A percentile compares a stretch with the other conserved stretches of the same genome.
Conservation (phyloP, 2,888 invertebrate genomes). For the Glyphotaelius pellucidus region DNA sequence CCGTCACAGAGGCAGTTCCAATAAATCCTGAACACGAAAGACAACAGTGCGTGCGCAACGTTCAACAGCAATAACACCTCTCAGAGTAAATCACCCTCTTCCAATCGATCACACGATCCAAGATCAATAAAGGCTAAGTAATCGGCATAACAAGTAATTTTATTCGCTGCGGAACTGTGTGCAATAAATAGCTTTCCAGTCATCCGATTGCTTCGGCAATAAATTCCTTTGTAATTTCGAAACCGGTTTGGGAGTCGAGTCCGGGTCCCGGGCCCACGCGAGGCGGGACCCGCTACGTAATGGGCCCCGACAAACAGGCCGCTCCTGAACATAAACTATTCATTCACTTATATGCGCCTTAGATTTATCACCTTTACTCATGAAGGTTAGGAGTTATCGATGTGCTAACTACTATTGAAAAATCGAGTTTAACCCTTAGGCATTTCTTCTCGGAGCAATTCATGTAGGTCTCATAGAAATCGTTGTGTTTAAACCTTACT, state of each 20-base stretch:
- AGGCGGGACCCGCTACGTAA: not conserved
- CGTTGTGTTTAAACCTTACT: too few species aligned
- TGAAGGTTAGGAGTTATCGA: not conserved
- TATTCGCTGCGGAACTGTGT: not conserved
- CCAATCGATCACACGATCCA: conserved; percentile 27
- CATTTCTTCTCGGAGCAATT: too few species aligned
- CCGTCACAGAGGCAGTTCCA: not conserved
- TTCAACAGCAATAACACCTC: not conserved
- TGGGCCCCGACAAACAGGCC: conserved; percentile 40
- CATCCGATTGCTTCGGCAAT: conserved; percentile 50
- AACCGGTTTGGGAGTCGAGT: conserved; percentile 25
- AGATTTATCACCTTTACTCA: conserved; percentile 19
- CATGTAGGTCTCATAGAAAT: too few species aligned
- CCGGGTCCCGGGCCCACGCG: conserved; percentile 23
- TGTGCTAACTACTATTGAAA: not conserved
- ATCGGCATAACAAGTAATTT: not conserved
- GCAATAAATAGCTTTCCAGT: conserved; percentile 59
- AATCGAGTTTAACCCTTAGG: not conserved
- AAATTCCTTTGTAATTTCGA: conserved; percentile 44
- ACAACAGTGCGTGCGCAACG: not conserved
- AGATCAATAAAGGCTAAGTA: conserved; percentile 22
- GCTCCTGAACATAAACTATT: not conserved
- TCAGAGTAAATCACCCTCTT: not conserved
- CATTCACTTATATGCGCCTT: conserved; percentile 16
- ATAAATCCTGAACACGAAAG: not conserved